Evolutionary conservation across 2,888 invertebrate genomes (phyloP), one percentile per base, ranked within the genome.

Genomic region (Onchidella celtica): DNA sequence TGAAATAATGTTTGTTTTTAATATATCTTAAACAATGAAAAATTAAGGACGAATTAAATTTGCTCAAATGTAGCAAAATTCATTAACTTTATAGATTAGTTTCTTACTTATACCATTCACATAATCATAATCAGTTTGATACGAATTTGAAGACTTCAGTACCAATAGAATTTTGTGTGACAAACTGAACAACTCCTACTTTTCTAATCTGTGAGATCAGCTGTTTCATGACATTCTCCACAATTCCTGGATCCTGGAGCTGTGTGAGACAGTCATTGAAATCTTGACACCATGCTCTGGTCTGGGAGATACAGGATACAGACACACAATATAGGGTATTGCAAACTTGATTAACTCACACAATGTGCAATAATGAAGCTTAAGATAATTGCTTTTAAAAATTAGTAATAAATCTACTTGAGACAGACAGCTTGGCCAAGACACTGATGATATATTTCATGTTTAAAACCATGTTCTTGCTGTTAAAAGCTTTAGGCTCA

Each of bases 201-300:
- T 66, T 77, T 14, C 24, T 47, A 27, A 77, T 47, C 24, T 27
- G 9, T 6, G 36, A 9, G 11, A 57, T 17, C n/a, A 77, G 14
- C 24, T 77, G 34, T 57, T 68, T 68, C 65, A 77, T 66, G 9
- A 36, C 17, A 17, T 77, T 32, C 65, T 76, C 75, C 1, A 65
- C 40, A 47, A 1, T 11, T 6, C 34, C 21, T 32, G 4, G n/a
- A 9, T 38, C n/a, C 21, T 32, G 0, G 1, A 76, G 38, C 21
- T 65, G 40, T 1, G 40, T 36, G 29, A 76, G n/a, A 14, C 32
- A 65, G 4, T 9, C 47, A 65, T 9, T 32, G 4, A 65, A 47
- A 21, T 27, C 63, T 6, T 38, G 38, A 21, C 24, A 38, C 14
- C 59, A n/a, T 27, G 32, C 36, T 74, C 47, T 74, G 24, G 38